Base-by-base conservation (phyloP, 2,888 invertebrate species). In the Dasysyrphus tricinctus region DNA sequence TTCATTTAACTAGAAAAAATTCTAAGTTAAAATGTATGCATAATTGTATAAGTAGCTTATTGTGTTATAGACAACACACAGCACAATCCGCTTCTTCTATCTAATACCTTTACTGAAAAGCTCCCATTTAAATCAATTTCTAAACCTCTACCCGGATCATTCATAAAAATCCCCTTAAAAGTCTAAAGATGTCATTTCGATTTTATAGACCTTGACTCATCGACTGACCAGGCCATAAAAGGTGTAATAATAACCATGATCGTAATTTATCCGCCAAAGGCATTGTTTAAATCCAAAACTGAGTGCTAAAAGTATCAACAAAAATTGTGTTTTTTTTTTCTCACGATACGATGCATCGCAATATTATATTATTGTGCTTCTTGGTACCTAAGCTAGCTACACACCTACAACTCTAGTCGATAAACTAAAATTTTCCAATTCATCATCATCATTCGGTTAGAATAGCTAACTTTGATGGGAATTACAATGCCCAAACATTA, bases 201-300 rank as follows among this genome's bases (percentile, higher is more conserved):
- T 78, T 81, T 77, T 81, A 69, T 63, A 85, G 77, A 81, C 80
- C 81, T 85, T 85, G 85, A 56, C 44, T 44, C 44, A 42, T 42
- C 2, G 42, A 12, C 39, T 4, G 12, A 0, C 12, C 9, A 9
- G 7, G 8, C 8, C 37, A 37, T 9, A 37, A 8, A 11, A 37
- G 37, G 37, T 11, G 5, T 39, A 37, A 39, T 11, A 39, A 42
- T 42, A 14, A 42, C 42, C 1, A 42, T 14, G 42, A 42, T 42
- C n/a, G 7, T 44, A n/a, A 7, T 44, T 42, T 44, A n/a, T 44
- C 44, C 44, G n/a, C 44, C 6, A n/a, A 44, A 63, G 39, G 59
- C 59, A 49, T 72, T 59, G 65, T 80, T 80, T 65, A 32, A 29
- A n/a, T 56, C 16, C 2, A 42, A 4, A 42, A 3, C 29, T 32